Evolutionary conservation across 2,113 vertebrate genomes (phyloP).

Genomic region (Ahaetulla prasina): DNA sequence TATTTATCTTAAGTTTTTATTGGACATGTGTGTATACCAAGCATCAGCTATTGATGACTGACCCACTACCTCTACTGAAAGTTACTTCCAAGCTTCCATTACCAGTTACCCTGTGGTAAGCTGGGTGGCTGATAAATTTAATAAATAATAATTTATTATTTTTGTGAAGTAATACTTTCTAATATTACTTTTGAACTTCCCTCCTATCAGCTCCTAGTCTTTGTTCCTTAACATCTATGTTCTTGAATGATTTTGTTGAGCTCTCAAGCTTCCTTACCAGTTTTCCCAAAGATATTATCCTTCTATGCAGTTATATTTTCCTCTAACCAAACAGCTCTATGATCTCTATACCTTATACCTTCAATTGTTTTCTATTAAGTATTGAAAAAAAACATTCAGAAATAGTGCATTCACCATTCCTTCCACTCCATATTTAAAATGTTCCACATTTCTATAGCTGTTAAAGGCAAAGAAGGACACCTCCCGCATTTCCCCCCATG

Average conservation of each 20-base stretch:
- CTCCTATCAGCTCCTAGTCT: neutral
- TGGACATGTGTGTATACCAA: neutral
- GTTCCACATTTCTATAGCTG: neutral
- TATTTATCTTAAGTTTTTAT: neutral
- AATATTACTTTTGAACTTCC: neutral
- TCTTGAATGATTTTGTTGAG: neutral
- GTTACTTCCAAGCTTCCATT: neutral
- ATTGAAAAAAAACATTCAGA: neutral
- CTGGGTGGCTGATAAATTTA: neutral
- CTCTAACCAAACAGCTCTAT: neutral
- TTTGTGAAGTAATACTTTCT: neutral
- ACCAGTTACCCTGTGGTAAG: neutral
- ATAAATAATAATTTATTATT: neutral
- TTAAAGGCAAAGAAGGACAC: neutral
- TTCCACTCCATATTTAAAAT: neutral
- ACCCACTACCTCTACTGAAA: neutral
- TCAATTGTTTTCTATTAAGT: neutral
- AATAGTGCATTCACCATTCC: neutral
- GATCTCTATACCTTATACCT: neutral
- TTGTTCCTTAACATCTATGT: neutral
- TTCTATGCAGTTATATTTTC: neutral
- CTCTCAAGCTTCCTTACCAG: neutral
- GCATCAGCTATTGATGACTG: neutral
- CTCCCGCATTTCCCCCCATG: neutral
- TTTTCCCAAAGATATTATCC: neutral